Percentiles rank a stretch among this genome's conserved stretches.
Conservation (phyloP, 2,113 vertebrate genomes). For the Cebidichthys violaceus region DNA sequence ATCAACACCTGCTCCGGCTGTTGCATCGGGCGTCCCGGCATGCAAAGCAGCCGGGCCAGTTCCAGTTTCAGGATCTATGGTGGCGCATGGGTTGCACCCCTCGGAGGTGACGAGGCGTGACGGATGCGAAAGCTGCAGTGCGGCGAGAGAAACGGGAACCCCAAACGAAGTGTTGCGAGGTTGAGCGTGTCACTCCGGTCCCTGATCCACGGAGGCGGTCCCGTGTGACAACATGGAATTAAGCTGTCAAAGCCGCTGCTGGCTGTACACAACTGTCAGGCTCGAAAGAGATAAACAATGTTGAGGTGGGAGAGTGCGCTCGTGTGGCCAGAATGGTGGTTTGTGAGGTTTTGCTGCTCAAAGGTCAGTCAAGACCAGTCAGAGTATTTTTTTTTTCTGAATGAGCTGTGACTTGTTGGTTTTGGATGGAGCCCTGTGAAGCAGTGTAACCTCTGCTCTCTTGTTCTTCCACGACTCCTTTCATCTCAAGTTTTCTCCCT, state of each 20-base stretch:
- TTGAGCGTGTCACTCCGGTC: conserved; percentile 61
- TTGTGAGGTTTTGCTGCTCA: conserved; percentile 59
- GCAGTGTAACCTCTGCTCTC: background rate
- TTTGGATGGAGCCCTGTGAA: conserved; percentile 28
- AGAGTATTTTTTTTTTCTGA: conserved; percentile 40
- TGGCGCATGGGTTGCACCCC: background rate
- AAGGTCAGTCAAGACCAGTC: conserved; percentile 42
- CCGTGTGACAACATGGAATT: conserved; percentile 73
- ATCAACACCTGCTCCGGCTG: conserved; percentile 61
- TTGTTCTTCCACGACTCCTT: background rate
- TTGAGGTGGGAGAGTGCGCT: conserved; percentile 63
- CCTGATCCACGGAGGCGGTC: conserved; percentile 62
- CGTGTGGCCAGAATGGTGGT: conserved; percentile 56
- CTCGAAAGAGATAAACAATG: conserved; percentile 72
- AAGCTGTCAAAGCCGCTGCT: conserved; percentile 73
- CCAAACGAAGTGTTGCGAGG: conserved; percentile 49
- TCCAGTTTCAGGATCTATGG: conserved; percentile 12
- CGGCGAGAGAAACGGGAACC: conserved; percentile 29
- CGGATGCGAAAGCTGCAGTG: conserved; percentile 39
- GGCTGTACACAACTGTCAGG: conserved; percentile 63
- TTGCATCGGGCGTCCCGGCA: conserved; percentile 31
- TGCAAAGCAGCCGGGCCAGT: conserved; percentile 62
- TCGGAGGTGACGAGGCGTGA: conserved; percentile 39
- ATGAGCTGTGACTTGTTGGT: conserved; percentile 49
- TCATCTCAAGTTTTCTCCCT: background rate